phyloP scores from a whole-genome alignment of 2,113 vertebrate genomes.

The Scortum barcoo region DNA sequence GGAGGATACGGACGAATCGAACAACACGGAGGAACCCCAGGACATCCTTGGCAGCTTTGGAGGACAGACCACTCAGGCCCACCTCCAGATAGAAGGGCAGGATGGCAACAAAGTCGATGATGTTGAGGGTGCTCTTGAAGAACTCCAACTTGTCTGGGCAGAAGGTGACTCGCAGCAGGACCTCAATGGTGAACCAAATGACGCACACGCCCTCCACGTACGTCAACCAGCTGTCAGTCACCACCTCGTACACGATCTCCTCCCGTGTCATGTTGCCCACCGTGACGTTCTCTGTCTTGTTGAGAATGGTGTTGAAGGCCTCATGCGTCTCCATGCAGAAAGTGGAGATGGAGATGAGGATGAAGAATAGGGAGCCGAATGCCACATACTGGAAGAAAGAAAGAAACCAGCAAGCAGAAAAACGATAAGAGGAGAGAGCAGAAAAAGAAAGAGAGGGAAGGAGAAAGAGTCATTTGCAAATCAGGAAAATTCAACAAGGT shows the following conservation, averaged over 20 bases:
- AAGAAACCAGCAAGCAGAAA: constrained; percentile 25
- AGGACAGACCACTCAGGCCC: constrained; percentile 90
- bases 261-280: constrained; percentile 87
- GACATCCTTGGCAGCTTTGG: constrained; percentile 97
- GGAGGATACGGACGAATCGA: constrained; percentile 93
- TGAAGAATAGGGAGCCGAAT: constrained; percentile 92
- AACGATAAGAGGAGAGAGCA: neutral
- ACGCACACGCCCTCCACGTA: constrained; percentile 98
- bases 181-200: constrained; percentile 98
- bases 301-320: constrained; percentile 94
- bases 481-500: neutral
- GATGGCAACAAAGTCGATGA: constrained; percentile 98
- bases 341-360: constrained; percentile 98
- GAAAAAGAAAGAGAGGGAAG: neutral
- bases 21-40: constrained; percentile 94
- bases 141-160: constrained; percentile 96
- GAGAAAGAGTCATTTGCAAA: constrained; percentile 31
- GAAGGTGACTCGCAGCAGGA: constrained; percentile 93
- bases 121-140: constrained; percentile 94
- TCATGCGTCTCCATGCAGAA: constrained; percentile 99
- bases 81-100: constrained; percentile 96
- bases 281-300: constrained; percentile 90
- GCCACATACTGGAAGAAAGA: constrained; percentile 89
- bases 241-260: constrained; percentile 90
- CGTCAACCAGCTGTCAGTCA: constrained; percentile 94